Conservation (phyloP, 2,113 vertebrate species). For the Hippocampus guttulatus region DNA sequence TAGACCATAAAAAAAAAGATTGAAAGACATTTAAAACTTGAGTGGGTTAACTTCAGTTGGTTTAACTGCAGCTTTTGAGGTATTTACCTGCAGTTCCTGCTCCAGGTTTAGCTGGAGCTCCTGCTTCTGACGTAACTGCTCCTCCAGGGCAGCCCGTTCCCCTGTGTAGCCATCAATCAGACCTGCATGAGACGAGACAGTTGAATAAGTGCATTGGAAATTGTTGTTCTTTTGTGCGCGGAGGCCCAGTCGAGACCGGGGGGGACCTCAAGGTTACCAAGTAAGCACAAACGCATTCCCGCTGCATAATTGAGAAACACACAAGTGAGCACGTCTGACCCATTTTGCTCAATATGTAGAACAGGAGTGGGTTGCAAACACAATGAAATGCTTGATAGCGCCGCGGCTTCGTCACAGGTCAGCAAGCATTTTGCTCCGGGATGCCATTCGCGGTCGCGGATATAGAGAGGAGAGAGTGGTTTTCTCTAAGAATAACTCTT, state of each 20-base stretch:
- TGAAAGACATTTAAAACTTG: background rate
- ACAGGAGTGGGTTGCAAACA: conserved; percentile 29
- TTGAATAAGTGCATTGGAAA: background rate
- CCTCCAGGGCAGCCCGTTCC: conserved; percentile 83
- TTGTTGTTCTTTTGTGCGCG: background rate
- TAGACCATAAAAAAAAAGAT: background rate
- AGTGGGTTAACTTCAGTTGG: background rate
- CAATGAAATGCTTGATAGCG: conserved; percentile 51
- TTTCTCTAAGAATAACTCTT: background rate
- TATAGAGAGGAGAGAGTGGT: background rate
- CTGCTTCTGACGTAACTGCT: conserved; percentile 83
- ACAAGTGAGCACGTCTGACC: conserved; percentile 50
- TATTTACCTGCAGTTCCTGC: conserved; percentile 77
- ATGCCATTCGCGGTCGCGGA: conserved; percentile 21
- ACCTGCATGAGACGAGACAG: conserved; percentile 60
- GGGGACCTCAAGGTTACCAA: background rate
- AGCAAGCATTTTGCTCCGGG: conserved; percentile 47
- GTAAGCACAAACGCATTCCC: conserved; percentile 21
- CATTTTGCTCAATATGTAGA: conserved; percentile 50
- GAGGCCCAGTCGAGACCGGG: background rate
- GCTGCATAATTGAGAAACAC: conserved; percentile 3
- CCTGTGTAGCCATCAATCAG: conserved; percentile 91
- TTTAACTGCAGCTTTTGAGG: background rate
- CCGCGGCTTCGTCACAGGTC: conserved; percentile 55
- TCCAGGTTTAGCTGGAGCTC: conserved; percentile 83